Base-by-base conservation (phyloP, 1,140 invertebrate species). In the Elymnias hypermnestra region DNA sequence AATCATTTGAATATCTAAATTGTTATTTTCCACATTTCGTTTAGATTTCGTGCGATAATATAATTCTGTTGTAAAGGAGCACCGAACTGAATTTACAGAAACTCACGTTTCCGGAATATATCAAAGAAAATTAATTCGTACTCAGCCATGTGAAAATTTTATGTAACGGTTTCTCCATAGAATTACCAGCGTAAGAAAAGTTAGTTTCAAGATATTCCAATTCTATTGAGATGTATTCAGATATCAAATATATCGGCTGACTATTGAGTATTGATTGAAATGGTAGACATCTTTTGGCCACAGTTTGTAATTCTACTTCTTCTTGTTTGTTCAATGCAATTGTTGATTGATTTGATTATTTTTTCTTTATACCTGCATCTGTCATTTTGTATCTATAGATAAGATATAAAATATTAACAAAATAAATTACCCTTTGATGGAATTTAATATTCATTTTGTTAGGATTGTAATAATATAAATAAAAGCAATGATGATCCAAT, bases 1-100 rank as follows among this genome's bases (percentile, higher is more conserved):
- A 84, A 84, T 84, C 79, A 84, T 84, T 82, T 84, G 74, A 82
- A 84, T 81, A 81, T 67, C 62, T 50, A 70, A 61, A 72, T 78
- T 68, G 62, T 72, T 70, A 63, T 63, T 78, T 73, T 70, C 59
- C 69, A 60, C 53, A 73, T 73, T 73, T 57, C 63, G 60, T 59
- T 64, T 39, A 72, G 77, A 84, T 83, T 68, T 44, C 64, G n/a
- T 53, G 55, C 68, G 77, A 84, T 84, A 77, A 65, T 68, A 67
- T 57, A 61, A 72, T 69, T 67, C 71, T 41, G 65, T 73, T 78
- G 67, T 75, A 65, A 70, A 58, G 41, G 63, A 72, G 36, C 76
- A 73, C 53, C 64, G 67, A 71, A 79, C 63, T 71, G 76, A 70
- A 60, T 63, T 81, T 78, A 58, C 50, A 52, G 53, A 68, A 68